Evolutionary conservation across 2,113 vertebrate genomes (phyloP).

Genomic region (Triplophysa tibetana): DNA sequence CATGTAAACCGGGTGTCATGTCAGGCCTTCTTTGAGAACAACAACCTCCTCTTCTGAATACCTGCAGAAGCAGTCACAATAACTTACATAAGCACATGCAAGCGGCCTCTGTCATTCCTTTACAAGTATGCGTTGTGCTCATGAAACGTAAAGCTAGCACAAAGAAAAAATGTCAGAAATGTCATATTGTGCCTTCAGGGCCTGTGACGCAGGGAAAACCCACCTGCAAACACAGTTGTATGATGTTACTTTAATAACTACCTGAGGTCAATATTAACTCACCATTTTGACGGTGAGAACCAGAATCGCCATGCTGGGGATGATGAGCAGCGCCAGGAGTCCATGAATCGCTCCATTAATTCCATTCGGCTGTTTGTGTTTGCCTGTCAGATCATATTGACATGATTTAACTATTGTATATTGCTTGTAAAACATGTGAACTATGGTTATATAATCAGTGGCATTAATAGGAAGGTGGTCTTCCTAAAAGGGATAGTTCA

Average conservation of each 20-base stretch:
- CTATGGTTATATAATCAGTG: too few relatives aligned
- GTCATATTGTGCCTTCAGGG: conserved; percentile 8
- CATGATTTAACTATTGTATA: neutral
- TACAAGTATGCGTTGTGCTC: neutral
- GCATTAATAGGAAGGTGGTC: too few relatives aligned
- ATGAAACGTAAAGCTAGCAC: neutral
- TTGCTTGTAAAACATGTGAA: neutral
- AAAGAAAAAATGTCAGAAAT: conserved; percentile 26
- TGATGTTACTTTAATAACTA: neutral
- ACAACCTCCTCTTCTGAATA: conserved; percentile 21
- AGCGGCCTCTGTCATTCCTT: too few relatives aligned
- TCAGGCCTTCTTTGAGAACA: neutral
- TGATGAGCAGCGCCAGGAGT: conserved; percentile 38
- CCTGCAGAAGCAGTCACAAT: conserved; percentile 17
- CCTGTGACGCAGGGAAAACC: neutral
- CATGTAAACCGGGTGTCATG: neutral
- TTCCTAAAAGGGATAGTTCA: too few relatives aligned
- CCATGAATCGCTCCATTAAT: conserved; percentile 16
- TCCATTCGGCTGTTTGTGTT: conserved; percentile 16
- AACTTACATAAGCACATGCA: too few relatives aligned
- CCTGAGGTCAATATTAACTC: neutral
- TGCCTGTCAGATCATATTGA: conserved; percentile 32
- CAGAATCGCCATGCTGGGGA: conserved; percentile 39
- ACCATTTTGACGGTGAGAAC: conserved; percentile 33
- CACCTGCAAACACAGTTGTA: neutral